Percentiles rank a stretch among this genome's conserved stretches.
phyloP scores from a whole-genome alignment of 2,797 vertebrate species.

The Sebastes matsubarae region DNA sequence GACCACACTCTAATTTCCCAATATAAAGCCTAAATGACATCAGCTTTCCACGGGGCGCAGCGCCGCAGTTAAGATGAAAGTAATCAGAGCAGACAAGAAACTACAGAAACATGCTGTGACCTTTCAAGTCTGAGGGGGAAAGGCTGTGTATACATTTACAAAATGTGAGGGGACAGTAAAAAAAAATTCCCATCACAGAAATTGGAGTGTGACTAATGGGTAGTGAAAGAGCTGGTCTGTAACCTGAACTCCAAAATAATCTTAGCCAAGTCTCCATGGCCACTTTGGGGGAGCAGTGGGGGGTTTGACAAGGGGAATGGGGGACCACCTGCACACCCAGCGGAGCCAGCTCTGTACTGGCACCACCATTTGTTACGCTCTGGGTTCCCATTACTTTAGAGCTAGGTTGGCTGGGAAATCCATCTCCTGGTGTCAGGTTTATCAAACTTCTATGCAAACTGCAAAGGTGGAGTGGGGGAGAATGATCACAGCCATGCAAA shows the following conservation, averaged over 20 bases:
- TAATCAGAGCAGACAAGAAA: conserved; percentile 72
- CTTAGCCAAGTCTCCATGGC: conserved; percentile 69
- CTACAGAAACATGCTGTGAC: conserved; percentile 72
- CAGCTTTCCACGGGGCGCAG: conserved; percentile 49
- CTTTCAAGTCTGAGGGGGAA: conserved; percentile 66
- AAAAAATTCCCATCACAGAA: conserved; percentile 69
- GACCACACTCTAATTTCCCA: conserved; percentile 33
- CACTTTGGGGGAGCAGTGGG: conserved; percentile 75
- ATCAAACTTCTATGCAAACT: conserved; percentile 69
- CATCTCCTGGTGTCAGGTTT: conserved; percentile 79
- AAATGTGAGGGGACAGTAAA: conserved; percentile 65
- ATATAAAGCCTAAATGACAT: conserved; percentile 54
- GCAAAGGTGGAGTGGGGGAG: conserved; percentile 40
- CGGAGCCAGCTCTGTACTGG: conserved; percentile 68
- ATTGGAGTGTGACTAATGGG: conserved; percentile 76
- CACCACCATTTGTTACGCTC: conserved; percentile 77
- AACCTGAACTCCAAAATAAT: conserved; percentile 78
- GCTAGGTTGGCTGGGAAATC: conserved; percentile 76
- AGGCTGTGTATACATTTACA: conserved; percentile 66
- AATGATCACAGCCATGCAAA: conserved; percentile 30
- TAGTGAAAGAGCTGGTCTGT: conserved; percentile 71
- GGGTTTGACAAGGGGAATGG: conserved; percentile 67
- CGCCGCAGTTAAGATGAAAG: conserved; percentile 56
- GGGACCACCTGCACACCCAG: conserved; percentile 76
- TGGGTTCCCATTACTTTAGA: conserved; percentile 78